phyloP scores from a whole-genome alignment of 2,888 invertebrate species.

The Emmelina monodactyla region DNA sequence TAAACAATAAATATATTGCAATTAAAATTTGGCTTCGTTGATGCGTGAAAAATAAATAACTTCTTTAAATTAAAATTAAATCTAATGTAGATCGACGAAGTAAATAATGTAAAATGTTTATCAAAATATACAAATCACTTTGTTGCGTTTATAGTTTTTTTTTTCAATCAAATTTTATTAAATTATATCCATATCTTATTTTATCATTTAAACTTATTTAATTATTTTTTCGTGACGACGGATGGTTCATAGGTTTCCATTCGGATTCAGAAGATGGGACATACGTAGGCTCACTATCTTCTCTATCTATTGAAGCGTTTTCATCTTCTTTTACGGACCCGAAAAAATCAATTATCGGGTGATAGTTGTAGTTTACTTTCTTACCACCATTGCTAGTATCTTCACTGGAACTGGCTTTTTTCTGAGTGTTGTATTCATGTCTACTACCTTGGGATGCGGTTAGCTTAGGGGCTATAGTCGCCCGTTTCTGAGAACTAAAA shows the following conservation, averaged over 20 bases:
- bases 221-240: conserved; percentile 27
- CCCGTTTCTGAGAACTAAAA: conserved; percentile 24
- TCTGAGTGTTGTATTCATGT: conserved; percentile 22
- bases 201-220: conserved; percentile 23
- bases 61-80: too few species aligned
- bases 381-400: conserved; percentile 36
- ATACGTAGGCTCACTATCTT: conserved; percentile 34
- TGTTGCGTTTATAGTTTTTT: background rate
- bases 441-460: conserved; percentile 30
- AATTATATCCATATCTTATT: conserved; percentile 25
- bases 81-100: too few species aligned
- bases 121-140: background rate
- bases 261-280: conserved; percentile 39
- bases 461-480: conserved; percentile 45
- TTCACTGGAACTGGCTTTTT: conserved; percentile 24
- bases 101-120: too few species aligned
- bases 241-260: conserved; percentile 57
- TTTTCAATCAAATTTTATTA: background rate
- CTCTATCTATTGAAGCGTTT: conserved; percentile 45
- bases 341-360: conserved; percentile 85
- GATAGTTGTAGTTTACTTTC: conserved; percentile 81
- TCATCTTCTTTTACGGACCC: conserved; percentile 44
- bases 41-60: background rate
- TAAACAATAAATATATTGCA: conserved; percentile 31
- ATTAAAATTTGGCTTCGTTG: conserved; percentile 45